Evolutionary conservation across 2,888 invertebrate species (phyloP).

Genomic region (Conistra vaccinii): DNA sequence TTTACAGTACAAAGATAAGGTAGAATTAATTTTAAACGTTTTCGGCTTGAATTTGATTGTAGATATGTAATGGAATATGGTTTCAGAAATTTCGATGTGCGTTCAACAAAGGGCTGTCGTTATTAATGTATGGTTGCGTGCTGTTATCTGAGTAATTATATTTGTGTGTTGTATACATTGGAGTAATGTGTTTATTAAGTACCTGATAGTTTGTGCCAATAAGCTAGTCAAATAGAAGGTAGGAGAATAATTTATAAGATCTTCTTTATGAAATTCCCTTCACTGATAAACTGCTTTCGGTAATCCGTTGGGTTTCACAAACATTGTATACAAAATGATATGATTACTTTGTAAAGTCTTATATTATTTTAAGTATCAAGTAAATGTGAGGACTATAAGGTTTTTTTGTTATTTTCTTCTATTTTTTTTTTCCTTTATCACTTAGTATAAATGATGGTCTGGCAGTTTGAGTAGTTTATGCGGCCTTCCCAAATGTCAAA

Average conservation of each 20-base stretch:
- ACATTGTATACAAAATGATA: too few relatives aligned
- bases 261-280: neutral
- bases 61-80: constrained; percentile 56
- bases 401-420: too few relatives aligned
- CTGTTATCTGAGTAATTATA: constrained; percentile 5
- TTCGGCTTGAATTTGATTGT: constrained; percentile 51
- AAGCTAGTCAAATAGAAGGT: neutral
- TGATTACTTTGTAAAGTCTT: too few relatives aligned
- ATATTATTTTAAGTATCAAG: too few relatives aligned
- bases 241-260: neutral
- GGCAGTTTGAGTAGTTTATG: too few relatives aligned
- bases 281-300: neutral
- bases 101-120: constrained; percentile 14
- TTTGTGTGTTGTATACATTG: constrained; percentile 2
- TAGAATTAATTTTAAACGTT: constrained; percentile 64
- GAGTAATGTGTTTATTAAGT: neutral
- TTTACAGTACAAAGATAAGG: constrained; percentile 44
- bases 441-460: too few relatives aligned
- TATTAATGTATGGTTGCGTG: neutral
- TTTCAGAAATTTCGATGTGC: constrained; percentile 37
- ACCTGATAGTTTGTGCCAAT: neutral
- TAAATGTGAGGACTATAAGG: too few relatives aligned
- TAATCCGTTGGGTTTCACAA: too few relatives aligned
- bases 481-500: too few relatives aligned
- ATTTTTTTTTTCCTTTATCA: too few relatives aligned